These are phyloP conservation scores for Anser brachyrhynchus DNA, from an alignment of 2,113 vertebrate genomes.

Conservation along the genomic window DNA sequence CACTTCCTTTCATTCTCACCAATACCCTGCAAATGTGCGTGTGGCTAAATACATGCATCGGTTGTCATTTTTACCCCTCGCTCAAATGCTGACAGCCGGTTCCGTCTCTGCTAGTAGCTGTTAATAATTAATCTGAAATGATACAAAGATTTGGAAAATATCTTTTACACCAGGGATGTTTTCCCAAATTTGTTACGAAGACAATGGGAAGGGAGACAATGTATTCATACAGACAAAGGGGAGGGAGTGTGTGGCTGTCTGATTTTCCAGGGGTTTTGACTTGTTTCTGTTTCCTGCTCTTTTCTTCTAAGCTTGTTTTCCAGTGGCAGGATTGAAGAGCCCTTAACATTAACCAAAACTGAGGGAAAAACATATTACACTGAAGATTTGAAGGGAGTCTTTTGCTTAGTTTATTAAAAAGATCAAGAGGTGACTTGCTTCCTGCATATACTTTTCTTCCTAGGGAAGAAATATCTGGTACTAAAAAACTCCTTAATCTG, in stretches of 20 bases:
- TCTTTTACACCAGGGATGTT: neutral
- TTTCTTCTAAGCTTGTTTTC: neutral
- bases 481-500: neutral
- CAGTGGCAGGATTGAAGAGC: neutral
- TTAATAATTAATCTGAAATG: conserved; percentile 17
- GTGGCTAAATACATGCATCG: neutral
- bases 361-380: fast-evolving
- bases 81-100: neutral
- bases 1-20: neutral
- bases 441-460: neutral
- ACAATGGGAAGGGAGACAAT: neutral
- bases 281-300: neutral
- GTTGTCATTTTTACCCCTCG: neutral
- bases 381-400: neutral
- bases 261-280: conserved; percentile 23
- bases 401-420: conserved; percentile 32
- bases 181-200: neutral
- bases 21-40: fast-evolving
- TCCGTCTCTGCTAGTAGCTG: neutral
- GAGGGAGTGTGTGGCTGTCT: neutral
- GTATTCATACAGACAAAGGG: conserved; percentile 5
- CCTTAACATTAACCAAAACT: neutral
- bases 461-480: neutral
- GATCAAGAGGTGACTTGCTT: conserved; percentile 11
- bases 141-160: neutral